Evolutionary conservation across 2,113 vertebrate genomes (phyloP).

Genomic region (Zosterops hypoxanthus): DNA sequence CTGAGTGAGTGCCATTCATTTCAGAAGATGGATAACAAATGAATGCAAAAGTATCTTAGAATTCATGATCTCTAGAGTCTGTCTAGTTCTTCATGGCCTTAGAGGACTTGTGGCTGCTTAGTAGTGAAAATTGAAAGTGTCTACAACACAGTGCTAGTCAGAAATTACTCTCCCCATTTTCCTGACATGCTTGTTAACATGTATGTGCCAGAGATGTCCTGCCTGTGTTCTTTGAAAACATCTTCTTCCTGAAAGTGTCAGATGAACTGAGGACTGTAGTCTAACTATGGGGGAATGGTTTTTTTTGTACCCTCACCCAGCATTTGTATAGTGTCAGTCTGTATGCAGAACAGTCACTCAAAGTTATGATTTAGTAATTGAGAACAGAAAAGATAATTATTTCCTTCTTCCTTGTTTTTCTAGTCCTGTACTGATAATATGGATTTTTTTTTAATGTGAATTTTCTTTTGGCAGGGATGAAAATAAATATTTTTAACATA

Average conservation of each 20-base stretch:
- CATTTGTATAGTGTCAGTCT: background rate
- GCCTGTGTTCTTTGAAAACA: background rate
- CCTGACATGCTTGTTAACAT: background rate
- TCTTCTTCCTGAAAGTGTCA: background rate
- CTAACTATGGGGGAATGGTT: background rate
- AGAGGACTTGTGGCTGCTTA: background rate
- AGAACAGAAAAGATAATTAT: background rate
- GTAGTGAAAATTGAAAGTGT: background rate
- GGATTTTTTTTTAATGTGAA: background rate
- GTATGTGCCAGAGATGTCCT: background rate
- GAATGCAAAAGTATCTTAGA: background rate
- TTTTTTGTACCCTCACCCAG: background rate
- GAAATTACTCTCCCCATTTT: background rate
- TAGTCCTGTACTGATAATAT: background rate
- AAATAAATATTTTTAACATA: background rate
- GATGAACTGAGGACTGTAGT: background rate
- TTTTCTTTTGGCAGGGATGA: background rate
- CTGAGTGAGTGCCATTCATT: background rate
- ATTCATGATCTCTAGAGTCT: background rate
- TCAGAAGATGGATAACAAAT: background rate
- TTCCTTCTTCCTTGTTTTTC: background rate
- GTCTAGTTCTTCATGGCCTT: background rate
- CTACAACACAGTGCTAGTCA: background rate
- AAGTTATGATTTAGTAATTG: background rate
- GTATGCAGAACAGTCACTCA: fast-evolving